phyloP scores from a whole-genome alignment of 2,797 vertebrate genomes.

The Siniperca undulata region DNA sequence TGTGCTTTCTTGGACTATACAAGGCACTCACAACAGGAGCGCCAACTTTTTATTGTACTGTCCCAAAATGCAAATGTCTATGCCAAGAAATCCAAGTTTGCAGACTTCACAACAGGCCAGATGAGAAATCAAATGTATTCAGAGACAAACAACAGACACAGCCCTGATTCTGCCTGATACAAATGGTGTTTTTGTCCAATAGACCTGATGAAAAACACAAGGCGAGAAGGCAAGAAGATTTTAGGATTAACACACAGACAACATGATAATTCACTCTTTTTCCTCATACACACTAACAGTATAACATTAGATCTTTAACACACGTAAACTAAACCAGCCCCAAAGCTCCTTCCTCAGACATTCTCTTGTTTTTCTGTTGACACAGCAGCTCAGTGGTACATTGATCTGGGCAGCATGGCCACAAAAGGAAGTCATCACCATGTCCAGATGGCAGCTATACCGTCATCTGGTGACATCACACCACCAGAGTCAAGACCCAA shows the following conservation, averaged over 20 bases:
- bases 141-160: conserved; percentile 1
- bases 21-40: neutral
- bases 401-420: conserved; percentile 60
- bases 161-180: neutral
- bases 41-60: neutral
- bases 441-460: conserved; percentile 76
- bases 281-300: neutral
- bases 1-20: neutral
- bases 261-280: neutral
- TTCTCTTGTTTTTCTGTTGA: conserved; percentile 69
- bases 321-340: conserved; percentile 15
- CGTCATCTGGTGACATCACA: conserved; percentile 76
- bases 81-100: neutral
- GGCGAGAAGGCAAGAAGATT: conserved; percentile 1
- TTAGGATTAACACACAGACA: neutral
- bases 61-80: conserved; percentile 6
- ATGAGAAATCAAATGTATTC: conserved; percentile 7
- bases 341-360: conserved; percentile 19
- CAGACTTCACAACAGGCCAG: neutral
- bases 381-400: conserved; percentile 61
- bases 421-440: conserved; percentile 72
- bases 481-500: conserved; percentile 59
- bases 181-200: neutral
- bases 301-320: conserved; percentile 16
- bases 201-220: neutral